These are phyloP conservation scores for Holacanthus passer DNA, from an alignment of 2,113 vertebrate genomes.

Conservation along the genomic window DNA sequence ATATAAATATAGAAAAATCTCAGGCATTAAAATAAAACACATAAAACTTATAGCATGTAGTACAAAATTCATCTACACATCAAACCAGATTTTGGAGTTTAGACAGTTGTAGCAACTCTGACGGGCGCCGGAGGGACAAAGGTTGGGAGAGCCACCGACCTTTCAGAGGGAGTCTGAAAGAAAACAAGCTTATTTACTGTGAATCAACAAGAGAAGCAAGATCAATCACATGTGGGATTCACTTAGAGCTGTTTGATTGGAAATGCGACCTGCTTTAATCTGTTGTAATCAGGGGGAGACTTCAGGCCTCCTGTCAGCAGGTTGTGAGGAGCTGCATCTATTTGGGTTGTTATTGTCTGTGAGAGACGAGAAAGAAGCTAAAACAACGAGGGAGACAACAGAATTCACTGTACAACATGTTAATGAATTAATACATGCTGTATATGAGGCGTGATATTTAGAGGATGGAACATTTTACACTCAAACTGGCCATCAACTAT, in stretches of 20 bases:
- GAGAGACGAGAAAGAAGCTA: background rate
- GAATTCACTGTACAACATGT: background rate
- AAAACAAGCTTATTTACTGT: background rate
- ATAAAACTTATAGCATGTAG: background rate
- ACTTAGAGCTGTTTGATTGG: background rate
- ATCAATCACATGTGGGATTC: too few relatives aligned
- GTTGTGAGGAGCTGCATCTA: conserved; percentile 52
- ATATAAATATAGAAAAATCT: conserved; percentile 19
- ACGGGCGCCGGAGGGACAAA: conserved; percentile 68
- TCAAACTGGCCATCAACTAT: background rate
- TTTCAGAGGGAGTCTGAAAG: conserved; percentile 65
- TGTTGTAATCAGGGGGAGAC: conserved; percentile 72
- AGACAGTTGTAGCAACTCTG: conserved; percentile 83
- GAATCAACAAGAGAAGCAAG: background rate
- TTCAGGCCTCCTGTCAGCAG: conserved; percentile 57
- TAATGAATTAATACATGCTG: background rate
- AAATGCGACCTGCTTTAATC: conserved; percentile 51
- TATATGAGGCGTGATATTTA: background rate
- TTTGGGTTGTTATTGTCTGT: conserved; percentile 61
- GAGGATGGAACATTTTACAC: background rate
- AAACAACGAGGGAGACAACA: background rate
- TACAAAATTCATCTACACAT: conserved; percentile 8
- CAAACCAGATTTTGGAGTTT: background rate
- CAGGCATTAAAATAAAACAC: background rate
- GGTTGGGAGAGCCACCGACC: conserved; percentile 59